Evolutionary conservation across 2,113 vertebrate genomes (phyloP), one percentile per base, ranked within the genome.

Genomic region (Brienomyrus longianalis): DNA sequence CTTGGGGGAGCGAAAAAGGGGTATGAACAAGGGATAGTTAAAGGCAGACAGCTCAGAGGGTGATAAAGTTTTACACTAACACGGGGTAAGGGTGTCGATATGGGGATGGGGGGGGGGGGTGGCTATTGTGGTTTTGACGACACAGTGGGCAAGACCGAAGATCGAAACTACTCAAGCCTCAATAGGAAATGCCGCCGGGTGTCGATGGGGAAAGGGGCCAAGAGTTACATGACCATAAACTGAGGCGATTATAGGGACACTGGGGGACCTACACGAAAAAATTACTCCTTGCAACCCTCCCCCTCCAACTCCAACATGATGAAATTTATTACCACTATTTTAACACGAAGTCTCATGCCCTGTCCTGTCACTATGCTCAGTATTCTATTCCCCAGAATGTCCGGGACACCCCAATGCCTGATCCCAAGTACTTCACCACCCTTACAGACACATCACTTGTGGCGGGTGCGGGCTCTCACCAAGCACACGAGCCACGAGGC

Each of bases 401-500:
- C 11, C 27, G 10, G 66, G 66, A 74, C 10, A 35, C 66, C 27
- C 3, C 4, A 62, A 3, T 0, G 1, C 62, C 62, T 70, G 27
- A 8, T 70, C 23, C 9, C 4, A 31, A n/a, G 10, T n/a, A n/a
- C n/a, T 74, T 74, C 70, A 77, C 19, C 74, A 39, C 35, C 15
- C 62, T 17, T 43, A 80, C 35, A 13, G 35, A 43, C 15, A 39
- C 70, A 39, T 80, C 15, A 80, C 35, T 39, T n/a, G 11, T 19
- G 74, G 35, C 10, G 45, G 45, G 7, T 45, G 21, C 4, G 27
- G 48, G 27, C 17, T 43, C 92, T 94, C 94, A 99, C 98, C 98
- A 54, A 99, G 94, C 86, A 99, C 97, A 0, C 98, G 96, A 0
- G 98, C 96, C 2, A 99, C 94, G 93, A 98, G 97, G 94, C 98